Conservation (phyloP, 2,113 vertebrate genomes). For the Daubentonia madagascariensis region DNA sequence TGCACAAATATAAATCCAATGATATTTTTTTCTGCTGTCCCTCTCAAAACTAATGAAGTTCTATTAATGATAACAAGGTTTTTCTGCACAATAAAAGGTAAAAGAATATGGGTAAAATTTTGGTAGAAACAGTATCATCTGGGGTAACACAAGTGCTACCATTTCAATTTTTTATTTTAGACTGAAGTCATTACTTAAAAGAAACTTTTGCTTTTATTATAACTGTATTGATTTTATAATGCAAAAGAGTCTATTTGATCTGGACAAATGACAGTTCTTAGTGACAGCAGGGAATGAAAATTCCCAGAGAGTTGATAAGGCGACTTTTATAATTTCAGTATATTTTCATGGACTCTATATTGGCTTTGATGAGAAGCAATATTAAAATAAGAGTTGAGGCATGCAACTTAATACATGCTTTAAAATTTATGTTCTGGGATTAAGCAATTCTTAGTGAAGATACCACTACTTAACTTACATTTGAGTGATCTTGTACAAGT, state of each 20-base stretch:
- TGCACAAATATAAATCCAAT: neutral
- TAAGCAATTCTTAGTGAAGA: neutral
- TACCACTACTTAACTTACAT: neutral
- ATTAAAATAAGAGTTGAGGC: neutral
- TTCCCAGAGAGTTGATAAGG: neutral
- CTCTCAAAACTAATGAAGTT: neutral
- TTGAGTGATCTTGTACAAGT: neutral
- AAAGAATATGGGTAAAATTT: neutral
- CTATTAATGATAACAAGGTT: neutral
- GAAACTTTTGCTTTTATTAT: neutral
- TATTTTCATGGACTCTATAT: neutral
- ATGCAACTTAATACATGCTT: neutral
- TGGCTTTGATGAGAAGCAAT: neutral
- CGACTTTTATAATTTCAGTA: neutral
- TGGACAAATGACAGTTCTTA: neutral
- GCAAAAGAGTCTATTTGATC: neutral
- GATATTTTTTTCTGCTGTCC: neutral
- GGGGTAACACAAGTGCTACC: neutral
- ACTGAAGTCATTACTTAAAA: neutral
- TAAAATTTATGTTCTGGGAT: neutral
- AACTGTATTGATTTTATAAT: conserved; percentile 31
- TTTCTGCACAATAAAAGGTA: neutral
- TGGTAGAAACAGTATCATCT: neutral
- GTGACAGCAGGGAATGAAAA: neutral
- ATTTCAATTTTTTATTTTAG: neutral